Evolutionary conservation across 92 coral and sea anemone species (phyloP), one percentile per base, ranked within the genome.

Genomic region (Bergia sp.): DNA sequence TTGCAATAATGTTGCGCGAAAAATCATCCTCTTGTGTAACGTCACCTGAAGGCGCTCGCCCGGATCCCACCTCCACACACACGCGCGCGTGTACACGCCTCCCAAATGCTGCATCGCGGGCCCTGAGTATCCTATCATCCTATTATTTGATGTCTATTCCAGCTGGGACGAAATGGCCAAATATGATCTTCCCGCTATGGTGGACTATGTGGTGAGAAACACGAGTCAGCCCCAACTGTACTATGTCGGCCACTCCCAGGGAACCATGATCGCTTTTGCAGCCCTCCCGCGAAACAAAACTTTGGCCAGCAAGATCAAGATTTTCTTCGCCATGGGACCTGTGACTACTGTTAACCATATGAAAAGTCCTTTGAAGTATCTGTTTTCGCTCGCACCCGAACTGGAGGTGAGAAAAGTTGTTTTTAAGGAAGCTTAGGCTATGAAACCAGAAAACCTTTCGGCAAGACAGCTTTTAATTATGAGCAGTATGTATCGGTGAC

Each of bases 171-270:
- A 96, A 73, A 91, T 95, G 29, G 29, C 98, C 11, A 85, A 91
- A 37, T 91, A 90, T 37, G 98, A 96, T 45, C 94, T 96, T 55
- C 96, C 98, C 39, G 98, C 98, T 81, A 94, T 95, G 94, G 36
- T 96, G 66, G 86, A 94, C 65, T 90, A 87, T 84, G 96, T 93
- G 20, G 85, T 91, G 43, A 77, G 88, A 36, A 79, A 85, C 88
- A 90, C 96, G 1, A 73, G 84, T 0, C 90, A 91, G 81, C 85
- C 96, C 6, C 83, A 93, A 12, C 81, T 96, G 47, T 92, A 90
- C 40, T 96, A 96, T 82, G 93, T 90, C 61, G 98, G 93, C 12
- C 98, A 96, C 82, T 96, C 98, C 1, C 98, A 96, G 83, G 98
- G 98, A 76, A 94, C 98, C 0, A 82, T 93, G 85, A 94, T 96